A percentile compares a stretch with the other conserved stretches of the same genome.
phyloP scores from a whole-genome alignment of 2,797 vertebrate genomes.

The Bovichtus diacanthus region DNA sequence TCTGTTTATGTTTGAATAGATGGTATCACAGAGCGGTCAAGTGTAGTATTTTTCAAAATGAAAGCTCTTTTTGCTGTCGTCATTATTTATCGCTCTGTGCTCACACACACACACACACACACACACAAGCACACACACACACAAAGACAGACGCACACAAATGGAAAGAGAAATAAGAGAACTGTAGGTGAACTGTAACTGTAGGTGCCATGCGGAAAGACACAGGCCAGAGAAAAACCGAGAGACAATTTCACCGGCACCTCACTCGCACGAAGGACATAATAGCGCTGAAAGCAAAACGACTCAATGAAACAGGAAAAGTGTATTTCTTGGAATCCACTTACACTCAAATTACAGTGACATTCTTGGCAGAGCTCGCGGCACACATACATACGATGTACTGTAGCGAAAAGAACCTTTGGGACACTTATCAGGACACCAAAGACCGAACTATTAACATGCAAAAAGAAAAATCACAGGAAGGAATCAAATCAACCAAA shows the following conservation, averaged over 20 bases:
- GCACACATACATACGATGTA: slow-evolving; percentile 62
- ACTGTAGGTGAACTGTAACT: slow-evolving; percentile 53
- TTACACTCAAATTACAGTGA: slow-evolving; percentile 78
- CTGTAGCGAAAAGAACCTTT: slow-evolving; percentile 52
- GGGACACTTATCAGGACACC: slow-evolving; percentile 69
- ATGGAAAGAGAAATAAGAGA: slow-evolving; percentile 21
- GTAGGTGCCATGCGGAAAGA: slow-evolving; percentile 53
- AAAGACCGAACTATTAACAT: slow-evolving; percentile 51
- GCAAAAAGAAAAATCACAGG: slow-evolving; percentile 29
- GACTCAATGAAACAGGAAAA: slow-evolving; percentile 77
- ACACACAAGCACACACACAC: not conserved
- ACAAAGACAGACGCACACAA: not conserved
- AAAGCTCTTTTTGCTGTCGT: slow-evolving; percentile 31
- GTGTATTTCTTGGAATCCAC: slow-evolving; percentile 81
- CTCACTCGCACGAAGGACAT: slow-evolving; percentile 67
- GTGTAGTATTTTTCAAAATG: slow-evolving; percentile 53
- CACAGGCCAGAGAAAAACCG: slow-evolving; percentile 45
- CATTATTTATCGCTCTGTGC: slow-evolving; percentile 24
- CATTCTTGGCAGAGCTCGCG: slow-evolving; percentile 74
- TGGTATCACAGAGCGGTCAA: slow-evolving; percentile 28
- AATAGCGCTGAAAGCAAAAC: slow-evolving; percentile 77
- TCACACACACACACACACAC: not conserved
- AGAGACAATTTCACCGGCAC: slow-evolving; percentile 60
- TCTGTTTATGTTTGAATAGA: slow-evolving; percentile 51
- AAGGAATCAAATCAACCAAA: slow-evolving; percentile 53